Evolutionary conservation across 2,888 invertebrate species (phyloP).

Genomic region (Sesia bembeciformis): DNA sequence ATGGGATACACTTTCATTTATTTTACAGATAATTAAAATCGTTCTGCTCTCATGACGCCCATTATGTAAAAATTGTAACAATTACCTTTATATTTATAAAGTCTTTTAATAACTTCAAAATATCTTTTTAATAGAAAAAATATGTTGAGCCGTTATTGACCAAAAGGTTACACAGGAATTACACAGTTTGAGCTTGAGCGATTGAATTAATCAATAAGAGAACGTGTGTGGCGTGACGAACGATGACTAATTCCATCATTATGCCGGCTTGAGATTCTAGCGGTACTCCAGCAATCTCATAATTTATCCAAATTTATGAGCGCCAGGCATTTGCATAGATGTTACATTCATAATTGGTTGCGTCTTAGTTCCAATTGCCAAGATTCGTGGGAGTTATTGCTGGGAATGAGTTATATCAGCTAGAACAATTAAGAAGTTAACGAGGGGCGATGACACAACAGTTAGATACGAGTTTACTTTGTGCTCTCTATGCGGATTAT

Average conservation of each 20-base stretch:
- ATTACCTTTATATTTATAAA: too few species aligned
- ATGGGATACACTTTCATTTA: too few species aligned
- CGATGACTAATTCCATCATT: constrained; percentile 48
- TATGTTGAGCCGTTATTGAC: too few species aligned
- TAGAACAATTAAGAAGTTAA: neutral
- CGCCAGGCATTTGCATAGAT: neutral
- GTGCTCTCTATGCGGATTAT: too few species aligned
- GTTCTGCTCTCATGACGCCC: too few species aligned
- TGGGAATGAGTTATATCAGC: neutral
- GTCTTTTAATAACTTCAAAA: too few species aligned
- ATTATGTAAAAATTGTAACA: too few species aligned
- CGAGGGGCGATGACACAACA: neutral
- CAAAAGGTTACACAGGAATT: too few species aligned
- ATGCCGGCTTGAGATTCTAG: constrained; percentile 38
- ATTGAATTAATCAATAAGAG: neutral
- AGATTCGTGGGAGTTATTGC: neutral
- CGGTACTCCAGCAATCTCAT: constrained; percentile 39
- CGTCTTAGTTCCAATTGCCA: neutral
- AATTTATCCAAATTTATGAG: constrained; percentile 41
- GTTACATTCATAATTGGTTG: neutral
- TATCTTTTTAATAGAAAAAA: too few species aligned
- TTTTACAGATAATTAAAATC: too few species aligned
- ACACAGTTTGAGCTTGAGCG: too few species aligned
- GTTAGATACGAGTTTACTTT: too few species aligned
- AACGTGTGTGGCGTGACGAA: constrained; percentile 29